Evolutionary conservation across 2,888 invertebrate species (phyloP).

Genomic region (Portevinia maculata): DNA sequence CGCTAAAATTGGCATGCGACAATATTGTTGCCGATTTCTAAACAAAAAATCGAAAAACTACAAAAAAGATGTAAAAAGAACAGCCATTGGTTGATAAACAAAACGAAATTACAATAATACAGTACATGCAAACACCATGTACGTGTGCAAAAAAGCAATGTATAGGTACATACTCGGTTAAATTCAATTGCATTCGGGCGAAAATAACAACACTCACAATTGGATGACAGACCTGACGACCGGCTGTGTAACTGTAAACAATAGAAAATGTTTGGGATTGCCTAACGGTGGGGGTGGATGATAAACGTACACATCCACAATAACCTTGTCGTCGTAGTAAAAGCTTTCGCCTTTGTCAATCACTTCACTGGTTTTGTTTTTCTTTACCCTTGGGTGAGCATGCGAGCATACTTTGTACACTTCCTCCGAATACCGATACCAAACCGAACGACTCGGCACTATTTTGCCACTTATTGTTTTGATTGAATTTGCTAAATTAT

Average conservation of each 20-base stretch:
- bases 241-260: conserved; percentile 51
- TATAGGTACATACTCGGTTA: neutral
- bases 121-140: too few relatives aligned
- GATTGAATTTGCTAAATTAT: conserved; percentile 15
- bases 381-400: conserved; percentile 11
- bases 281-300: conserved; percentile 4
- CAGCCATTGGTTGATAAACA: conserved; percentile 47
- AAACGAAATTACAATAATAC: too few relatives aligned
- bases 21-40: neutral
- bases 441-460: conserved; percentile 24
- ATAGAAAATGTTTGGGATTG: conserved; percentile 37
- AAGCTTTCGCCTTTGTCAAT: conserved; percentile 64
- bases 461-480: conserved; percentile 7
- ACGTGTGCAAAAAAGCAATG: conserved; percentile 31
- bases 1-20: conserved; percentile 13
- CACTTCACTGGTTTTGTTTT: conserved; percentile 43
- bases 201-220: conserved; percentile 25
- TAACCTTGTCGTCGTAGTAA: conserved; percentile 46
- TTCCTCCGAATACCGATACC: conserved; percentile 8
- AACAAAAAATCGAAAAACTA: conserved; percentile 7
- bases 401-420: conserved; percentile 25
- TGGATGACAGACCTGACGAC: conserved; percentile 53
- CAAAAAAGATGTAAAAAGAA: conserved; percentile 20
- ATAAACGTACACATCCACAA: conserved; percentile 13
- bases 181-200: conserved; percentile 21